A percentile compares a stretch with the other conserved stretches of the same genome.
phyloP scores from a whole-genome alignment of 2,888 invertebrate genomes.

The Brachyptera risi region DNA sequence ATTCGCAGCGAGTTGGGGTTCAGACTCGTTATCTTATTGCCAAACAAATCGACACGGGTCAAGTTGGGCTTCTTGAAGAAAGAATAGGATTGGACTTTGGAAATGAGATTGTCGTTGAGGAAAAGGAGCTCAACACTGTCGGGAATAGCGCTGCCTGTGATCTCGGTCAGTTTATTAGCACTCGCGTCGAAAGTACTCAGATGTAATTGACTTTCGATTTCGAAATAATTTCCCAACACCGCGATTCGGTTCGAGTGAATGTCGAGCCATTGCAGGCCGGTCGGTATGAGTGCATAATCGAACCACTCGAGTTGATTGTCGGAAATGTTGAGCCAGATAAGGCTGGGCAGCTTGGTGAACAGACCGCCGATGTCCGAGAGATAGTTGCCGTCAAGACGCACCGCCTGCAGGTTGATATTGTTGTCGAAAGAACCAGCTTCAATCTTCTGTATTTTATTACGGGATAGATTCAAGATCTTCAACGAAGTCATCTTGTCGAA shows the following conservation, averaged over 20 bases:
- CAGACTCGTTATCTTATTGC: conserved; percentile 71
- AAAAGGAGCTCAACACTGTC: conserved; percentile 76
- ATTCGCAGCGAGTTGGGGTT: conserved; percentile 73
- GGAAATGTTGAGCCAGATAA: conserved; percentile 82
- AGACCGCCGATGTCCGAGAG: conserved; percentile 72
- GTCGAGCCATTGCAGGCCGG: conserved; percentile 78
- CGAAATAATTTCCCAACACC: conserved; percentile 79
- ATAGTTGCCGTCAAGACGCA: conserved; percentile 77
- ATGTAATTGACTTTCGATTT: conserved; percentile 74
- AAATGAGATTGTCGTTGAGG: conserved; percentile 74
- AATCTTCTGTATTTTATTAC: conserved; percentile 76
- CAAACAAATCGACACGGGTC: conserved; percentile 74
- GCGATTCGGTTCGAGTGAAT: conserved; percentile 79
- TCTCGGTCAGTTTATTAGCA: conserved; percentile 73
- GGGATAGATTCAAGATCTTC: conserved; percentile 76
- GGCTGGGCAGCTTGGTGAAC: conserved; percentile 73
- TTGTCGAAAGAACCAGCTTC: conserved; percentile 74
- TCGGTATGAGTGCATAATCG: conserved; percentile 81
- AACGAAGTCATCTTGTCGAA: conserved; percentile 74
- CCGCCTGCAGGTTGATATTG: conserved; percentile 72
- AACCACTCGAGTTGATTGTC: conserved; percentile 80
- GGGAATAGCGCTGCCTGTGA: conserved; percentile 77
- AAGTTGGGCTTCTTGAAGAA: conserved; percentile 84
- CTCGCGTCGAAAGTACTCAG: conserved; percentile 79
- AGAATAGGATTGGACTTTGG: conserved; percentile 79